Evolutionary conservation across 2,113 vertebrate genomes (phyloP).

Genomic region (Onychostoma macrolepis): DNA sequence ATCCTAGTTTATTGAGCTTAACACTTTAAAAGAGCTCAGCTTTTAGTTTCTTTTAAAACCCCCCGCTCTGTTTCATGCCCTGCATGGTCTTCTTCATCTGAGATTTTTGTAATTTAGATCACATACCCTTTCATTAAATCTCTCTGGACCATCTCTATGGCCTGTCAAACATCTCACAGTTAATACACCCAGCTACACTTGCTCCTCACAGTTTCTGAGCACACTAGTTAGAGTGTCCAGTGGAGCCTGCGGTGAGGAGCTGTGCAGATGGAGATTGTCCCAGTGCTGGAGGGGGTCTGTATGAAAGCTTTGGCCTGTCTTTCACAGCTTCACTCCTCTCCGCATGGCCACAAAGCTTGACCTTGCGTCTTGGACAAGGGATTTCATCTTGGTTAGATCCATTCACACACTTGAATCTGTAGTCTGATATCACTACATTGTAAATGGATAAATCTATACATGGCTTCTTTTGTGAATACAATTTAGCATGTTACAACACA

Average conservation of each 20-base stretch:
- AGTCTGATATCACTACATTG: not conserved
- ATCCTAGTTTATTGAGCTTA: not conserved
- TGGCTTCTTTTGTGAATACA: not conserved
- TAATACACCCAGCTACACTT: not conserved
- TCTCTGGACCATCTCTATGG: not conserved
- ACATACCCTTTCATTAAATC: not conserved
- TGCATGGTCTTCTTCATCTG: conserved; percentile 12
- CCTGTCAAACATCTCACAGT: conserved; percentile 24
- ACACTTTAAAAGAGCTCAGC: conserved; percentile 2
- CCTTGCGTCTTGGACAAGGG: not conserved
- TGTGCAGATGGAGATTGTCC: conserved; percentile 2
- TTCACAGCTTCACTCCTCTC: not conserved
- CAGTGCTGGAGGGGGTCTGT: not conserved
- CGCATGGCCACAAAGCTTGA: not conserved
- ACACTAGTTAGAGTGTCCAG: not conserved
- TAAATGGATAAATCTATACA: not conserved
- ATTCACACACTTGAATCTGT: not conserved
- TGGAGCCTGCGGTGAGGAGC: not conserved
- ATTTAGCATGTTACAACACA: not conserved
- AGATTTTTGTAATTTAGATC: not conserved
- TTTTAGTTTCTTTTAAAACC: conserved; percentile 1
- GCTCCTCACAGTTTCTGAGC: not conserved
- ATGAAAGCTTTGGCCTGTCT: not conserved
- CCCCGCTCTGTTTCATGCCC: not conserved
- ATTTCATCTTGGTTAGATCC: not conserved